Percentiles rank a stretch among this genome's conserved stretches.
phyloP scores from a whole-genome alignment of 2,888 invertebrate genomes.

The Mamestra brassicae region DNA sequence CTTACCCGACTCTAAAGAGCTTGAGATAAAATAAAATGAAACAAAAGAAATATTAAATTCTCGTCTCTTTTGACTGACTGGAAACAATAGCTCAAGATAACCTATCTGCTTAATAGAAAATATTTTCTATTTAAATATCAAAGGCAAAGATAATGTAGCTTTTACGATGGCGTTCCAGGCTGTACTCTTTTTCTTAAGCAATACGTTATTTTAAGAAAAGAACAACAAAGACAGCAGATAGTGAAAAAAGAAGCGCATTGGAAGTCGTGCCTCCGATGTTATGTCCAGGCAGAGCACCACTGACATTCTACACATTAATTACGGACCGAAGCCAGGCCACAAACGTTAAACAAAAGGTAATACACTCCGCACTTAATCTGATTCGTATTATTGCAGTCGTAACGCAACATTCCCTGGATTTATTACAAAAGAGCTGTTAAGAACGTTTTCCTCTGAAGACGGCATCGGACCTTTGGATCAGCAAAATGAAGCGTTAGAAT shows the following conservation, averaged over 20 bases:
- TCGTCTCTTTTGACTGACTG: slow-evolving; percentile 40
- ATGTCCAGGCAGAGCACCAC: slow-evolving; percentile 61
- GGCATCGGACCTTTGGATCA: slow-evolving; percentile 83
- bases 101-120: slow-evolving; percentile 17
- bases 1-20: neutral
- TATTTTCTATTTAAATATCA: slow-evolving; percentile 38
- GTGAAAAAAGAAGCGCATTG: slow-evolving; percentile 58
- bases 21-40: slow-evolving; percentile 10
- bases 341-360: slow-evolving; percentile 82
- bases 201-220: slow-evolving; percentile 53
- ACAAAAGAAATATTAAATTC: slow-evolving; percentile 26
- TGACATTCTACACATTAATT: slow-evolving; percentile 80
- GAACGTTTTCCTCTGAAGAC: slow-evolving; percentile 76
- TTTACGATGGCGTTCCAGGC: slow-evolving; percentile 17
- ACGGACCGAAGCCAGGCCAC: slow-evolving; percentile 75
- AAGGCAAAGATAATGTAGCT: slow-evolving; percentile 27
- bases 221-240: slow-evolving; percentile 45
- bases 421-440: slow-evolving; percentile 88
- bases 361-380: slow-evolving; percentile 84
- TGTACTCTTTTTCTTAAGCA: slow-evolving; percentile 38
- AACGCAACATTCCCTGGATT: slow-evolving; percentile 86
- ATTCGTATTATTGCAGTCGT: slow-evolving; percentile 86
- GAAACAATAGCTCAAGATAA: slow-evolving; percentile 49
- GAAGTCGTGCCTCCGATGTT: slow-evolving; percentile 66
- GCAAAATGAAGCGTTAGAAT: slow-evolving; percentile 84